Percentiles rank a stretch among this genome's conserved stretches.
phyloP scores from a whole-genome alignment of 2,797 vertebrate species.

The Cynopterus sphinx region DNA sequence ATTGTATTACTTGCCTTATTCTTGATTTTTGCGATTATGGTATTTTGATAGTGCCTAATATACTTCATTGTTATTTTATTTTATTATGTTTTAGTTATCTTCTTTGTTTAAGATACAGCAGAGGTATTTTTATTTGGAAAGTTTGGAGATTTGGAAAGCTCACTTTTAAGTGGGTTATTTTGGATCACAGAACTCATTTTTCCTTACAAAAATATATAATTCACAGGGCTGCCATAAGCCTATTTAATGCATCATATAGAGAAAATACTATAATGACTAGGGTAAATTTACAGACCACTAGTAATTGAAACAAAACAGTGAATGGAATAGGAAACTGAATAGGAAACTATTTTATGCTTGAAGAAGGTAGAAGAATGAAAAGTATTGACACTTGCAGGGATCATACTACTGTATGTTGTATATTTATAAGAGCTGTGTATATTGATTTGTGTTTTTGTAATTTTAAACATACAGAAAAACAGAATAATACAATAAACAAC shows the following conservation, averaged over 20 bases:
- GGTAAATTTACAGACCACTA: not conserved
- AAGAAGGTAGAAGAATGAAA: not conserved
- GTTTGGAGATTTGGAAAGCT: not conserved
- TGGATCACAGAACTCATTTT: not conserved
- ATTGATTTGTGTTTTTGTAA: not conserved
- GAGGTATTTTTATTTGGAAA: not conserved
- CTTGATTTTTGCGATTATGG: not conserved
- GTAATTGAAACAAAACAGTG: not conserved
- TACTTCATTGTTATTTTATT: not conserved
- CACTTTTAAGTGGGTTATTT: conserved; percentile 29
- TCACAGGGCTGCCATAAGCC: not conserved
- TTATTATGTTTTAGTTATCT: not conserved
- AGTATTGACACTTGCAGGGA: not conserved
- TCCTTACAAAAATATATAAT: not conserved
- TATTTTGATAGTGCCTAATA: not conserved
- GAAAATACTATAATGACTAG: not conserved
- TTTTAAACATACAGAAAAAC: not conserved
- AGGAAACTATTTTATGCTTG: conserved; percentile 1
- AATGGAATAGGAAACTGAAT: not conserved
- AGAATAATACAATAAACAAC: not conserved
- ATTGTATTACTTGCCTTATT: not conserved
- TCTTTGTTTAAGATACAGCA: not conserved
- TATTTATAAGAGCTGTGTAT: not conserved
- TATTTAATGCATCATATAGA: not conserved
- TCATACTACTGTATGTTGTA: not conserved